phyloP scores from a whole-genome alignment of 2,113 vertebrate genomes.

The Varanus salvator region DNA sequence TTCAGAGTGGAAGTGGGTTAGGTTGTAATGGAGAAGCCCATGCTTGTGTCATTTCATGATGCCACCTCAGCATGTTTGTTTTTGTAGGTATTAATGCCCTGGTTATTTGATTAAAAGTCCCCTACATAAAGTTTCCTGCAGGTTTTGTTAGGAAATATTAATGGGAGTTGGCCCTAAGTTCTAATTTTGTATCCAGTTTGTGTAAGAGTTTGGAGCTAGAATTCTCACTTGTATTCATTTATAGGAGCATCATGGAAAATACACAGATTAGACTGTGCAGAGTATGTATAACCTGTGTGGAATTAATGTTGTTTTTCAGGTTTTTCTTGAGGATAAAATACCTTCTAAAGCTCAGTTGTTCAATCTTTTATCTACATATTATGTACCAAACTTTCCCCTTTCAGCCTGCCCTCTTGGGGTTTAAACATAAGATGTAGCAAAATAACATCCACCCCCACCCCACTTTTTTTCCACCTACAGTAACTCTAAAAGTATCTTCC shows the following conservation, averaged over 20 bases:
- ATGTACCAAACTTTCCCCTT: background rate
- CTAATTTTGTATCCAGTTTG: background rate
- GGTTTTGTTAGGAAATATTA: background rate
- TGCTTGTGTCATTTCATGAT: background rate
- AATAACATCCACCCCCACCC: too few relatives aligned
- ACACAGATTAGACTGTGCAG: background rate
- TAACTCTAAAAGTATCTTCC: too few relatives aligned
- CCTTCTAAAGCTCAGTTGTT: background rate
- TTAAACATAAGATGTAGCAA: background rate
- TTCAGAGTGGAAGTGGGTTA: background rate
- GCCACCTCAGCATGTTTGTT: background rate
- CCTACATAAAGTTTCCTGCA: background rate
- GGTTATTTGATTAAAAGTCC: background rate
- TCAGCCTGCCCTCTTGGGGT: background rate
- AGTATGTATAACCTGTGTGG: background rate
- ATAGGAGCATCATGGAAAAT: background rate
- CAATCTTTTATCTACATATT: background rate
- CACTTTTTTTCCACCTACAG: too few relatives aligned
- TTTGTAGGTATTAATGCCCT: background rate
- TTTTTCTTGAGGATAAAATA: background rate
- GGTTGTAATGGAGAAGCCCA: background rate
- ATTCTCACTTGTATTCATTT: background rate
- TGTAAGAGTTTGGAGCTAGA: background rate
- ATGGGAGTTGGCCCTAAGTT: background rate
- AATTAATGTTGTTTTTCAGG: background rate